Evolutionary conservation across 2,888 invertebrate species (phyloP).

Genomic region (Electrophaes corylata): DNA sequence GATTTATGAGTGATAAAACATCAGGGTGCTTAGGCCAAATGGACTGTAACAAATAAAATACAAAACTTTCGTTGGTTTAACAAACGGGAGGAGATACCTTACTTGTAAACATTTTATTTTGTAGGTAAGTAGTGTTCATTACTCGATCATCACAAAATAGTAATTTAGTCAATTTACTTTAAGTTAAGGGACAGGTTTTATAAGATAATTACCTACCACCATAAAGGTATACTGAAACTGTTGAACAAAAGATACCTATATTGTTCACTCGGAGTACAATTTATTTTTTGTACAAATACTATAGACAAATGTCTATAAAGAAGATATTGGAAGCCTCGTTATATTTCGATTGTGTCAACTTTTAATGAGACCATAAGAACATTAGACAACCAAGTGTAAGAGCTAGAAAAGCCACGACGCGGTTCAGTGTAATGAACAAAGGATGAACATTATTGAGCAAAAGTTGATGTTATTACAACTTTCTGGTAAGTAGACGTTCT

Average conservation of each 20-base stretch:
- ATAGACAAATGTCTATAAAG: too few relatives aligned
- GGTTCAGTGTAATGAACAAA: conserved; percentile 14
- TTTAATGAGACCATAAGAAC: conserved; percentile 46
- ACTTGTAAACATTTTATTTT: not conserved
- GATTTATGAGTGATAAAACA: conserved; percentile 43
- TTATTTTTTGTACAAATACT: too few relatives aligned
- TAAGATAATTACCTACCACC: too few relatives aligned
- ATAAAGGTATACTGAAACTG: too few relatives aligned
- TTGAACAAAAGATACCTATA: too few relatives aligned
- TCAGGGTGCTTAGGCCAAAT: conserved; percentile 30
- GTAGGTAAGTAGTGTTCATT: not conserved
- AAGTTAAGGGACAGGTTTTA: too few relatives aligned
- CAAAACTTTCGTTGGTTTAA: conserved; percentile 6
- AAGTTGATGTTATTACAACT: conserved; percentile 2
- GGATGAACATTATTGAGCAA: conserved; percentile 5
- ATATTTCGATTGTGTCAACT: conserved; percentile 43
- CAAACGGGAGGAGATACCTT: not conserved
- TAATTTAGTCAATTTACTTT: too few relatives aligned
- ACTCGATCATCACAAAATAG: not conserved
- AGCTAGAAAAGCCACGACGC: conserved; percentile 12
- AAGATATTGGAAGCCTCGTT: conserved; percentile 30
- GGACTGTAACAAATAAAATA: conserved; percentile 11
- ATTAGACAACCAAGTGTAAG: conserved; percentile 31
- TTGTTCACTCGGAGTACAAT: too few relatives aligned
- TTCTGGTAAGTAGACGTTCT: conserved; percentile 1